These are phyloP conservation scores for Mobula hypostoma DNA, from an alignment of 2,113 vertebrate genomes.

Conservation along the genomic window DNA sequence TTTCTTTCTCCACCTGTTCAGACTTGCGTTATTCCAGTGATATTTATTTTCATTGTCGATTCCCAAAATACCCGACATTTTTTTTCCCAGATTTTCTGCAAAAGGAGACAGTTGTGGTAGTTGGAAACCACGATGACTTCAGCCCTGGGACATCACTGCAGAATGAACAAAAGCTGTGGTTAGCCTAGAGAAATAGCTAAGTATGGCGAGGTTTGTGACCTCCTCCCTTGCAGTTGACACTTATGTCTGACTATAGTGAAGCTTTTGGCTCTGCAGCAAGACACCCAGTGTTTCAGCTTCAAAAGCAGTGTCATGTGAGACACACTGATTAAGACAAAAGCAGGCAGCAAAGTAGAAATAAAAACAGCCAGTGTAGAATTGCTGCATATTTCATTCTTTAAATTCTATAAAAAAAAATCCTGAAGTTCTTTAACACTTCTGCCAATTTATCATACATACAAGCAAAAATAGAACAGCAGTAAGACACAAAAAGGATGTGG, in stretches of 20 bases:
- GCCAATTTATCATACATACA: not conserved
- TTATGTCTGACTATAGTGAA: not conserved
- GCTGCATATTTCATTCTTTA: not conserved
- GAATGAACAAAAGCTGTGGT: not conserved
- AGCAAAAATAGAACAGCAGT: constrained; percentile 17
- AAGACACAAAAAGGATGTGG: constrained; percentile 1
- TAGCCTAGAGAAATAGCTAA: not conserved
- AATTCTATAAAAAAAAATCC: not conserved
- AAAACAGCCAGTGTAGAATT: not conserved
- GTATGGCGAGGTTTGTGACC: not conserved
- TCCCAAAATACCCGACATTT: too few relatives aligned
- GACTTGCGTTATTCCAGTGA: too few relatives aligned
- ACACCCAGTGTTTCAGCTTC: not conserved
- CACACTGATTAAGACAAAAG: not conserved
- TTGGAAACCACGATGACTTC: too few relatives aligned
- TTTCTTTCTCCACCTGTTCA: too few relatives aligned
- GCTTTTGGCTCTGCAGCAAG: not conserved
- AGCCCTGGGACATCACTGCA: not conserved
- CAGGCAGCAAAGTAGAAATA: not conserved
- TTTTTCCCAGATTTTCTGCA: too few relatives aligned
- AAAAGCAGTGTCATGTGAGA: not conserved
- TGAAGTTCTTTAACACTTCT: not conserved
- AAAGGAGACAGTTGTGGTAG: too few relatives aligned
- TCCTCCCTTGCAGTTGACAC: not conserved
- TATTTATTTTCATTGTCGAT: too few relatives aligned